Conservation (phyloP, 2,113 vertebrate species). For the Ameiurus melas region DNA sequence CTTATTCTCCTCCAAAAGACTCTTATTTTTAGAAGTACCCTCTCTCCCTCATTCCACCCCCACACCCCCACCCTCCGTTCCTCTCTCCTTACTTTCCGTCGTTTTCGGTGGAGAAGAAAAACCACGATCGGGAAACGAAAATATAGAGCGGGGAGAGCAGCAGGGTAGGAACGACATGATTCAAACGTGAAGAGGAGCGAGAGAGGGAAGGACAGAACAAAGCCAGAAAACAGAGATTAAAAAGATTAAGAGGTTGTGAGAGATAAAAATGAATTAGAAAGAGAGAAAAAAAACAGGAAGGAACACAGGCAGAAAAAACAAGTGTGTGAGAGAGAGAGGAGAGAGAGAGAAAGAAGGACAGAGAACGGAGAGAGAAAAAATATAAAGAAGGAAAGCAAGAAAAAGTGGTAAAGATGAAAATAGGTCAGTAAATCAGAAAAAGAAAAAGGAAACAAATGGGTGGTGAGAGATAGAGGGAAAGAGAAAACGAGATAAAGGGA, state of each 20-base stretch:
- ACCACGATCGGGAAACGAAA: not conserved
- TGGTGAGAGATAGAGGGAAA: not conserved
- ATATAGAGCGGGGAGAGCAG: not conserved
- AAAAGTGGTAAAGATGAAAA: not conserved
- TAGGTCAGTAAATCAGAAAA: not conserved
- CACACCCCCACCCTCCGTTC: not conserved
- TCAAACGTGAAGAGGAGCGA: not conserved
- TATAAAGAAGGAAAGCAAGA: not conserved
- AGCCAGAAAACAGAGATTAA: not conserved
- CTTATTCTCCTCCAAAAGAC: conserved; percentile 19
- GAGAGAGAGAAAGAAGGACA: not conserved
- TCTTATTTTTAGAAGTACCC: conserved; percentile 53
- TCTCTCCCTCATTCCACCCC: not conserved
- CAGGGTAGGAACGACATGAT: not conserved
- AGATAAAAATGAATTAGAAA: not conserved
- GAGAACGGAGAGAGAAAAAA: not conserved
- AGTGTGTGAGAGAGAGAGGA: too few species aligned
- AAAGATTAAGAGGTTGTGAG: not conserved
- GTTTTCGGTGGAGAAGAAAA: conserved; percentile 1
- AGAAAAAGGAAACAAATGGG: not conserved
- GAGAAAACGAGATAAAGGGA: not conserved
- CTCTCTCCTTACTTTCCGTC: conserved; percentile 3
- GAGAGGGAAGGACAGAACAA: not conserved
- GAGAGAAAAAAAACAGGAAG: not conserved
- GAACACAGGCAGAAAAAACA: not conserved